A percentile compares a stretch with the other conserved stretches of the same genome.
Conservation (phyloP, 2,113 vertebrate species). For the Callospermophilus lateralis region DNA sequence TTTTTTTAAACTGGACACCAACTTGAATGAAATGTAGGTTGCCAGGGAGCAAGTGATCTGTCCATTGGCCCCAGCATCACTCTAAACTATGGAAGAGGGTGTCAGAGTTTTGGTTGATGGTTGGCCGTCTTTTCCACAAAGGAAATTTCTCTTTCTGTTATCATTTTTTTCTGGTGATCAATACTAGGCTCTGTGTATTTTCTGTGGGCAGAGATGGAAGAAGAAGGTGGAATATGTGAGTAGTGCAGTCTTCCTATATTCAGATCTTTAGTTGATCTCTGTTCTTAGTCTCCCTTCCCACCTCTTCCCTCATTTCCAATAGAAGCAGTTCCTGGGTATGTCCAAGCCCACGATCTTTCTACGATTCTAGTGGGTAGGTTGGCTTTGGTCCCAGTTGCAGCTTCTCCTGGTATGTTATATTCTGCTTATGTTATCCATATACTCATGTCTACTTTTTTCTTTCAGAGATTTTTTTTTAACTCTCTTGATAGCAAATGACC, state of each 20-base stretch:
- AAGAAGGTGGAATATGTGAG: conserved; percentile 28
- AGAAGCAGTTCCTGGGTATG: neutral
- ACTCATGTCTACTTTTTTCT: neutral
- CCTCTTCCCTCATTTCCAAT: neutral
- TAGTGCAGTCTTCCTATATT: neutral
- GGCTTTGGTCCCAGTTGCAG: neutral
- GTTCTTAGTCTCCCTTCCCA: neutral
- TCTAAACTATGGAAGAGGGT: neutral
- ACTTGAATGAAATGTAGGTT: too few relatives aligned
- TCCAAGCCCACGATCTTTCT: neutral
- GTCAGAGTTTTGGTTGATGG: neutral
- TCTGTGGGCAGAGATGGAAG: neutral
- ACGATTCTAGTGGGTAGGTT: neutral
- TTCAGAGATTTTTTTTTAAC: neutral
- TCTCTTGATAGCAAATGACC: neutral
- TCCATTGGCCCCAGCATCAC: too few relatives aligned
- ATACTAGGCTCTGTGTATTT: conserved; percentile 3
- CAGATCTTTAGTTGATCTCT: conserved; percentile 25
- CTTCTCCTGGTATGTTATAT: neutral
- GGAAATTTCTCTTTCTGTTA: neutral
- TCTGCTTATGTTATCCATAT: neutral
- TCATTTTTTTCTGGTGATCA: neutral
- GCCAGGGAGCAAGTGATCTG: too few relatives aligned
- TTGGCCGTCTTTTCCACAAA: conserved; percentile 11
- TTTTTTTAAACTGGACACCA: too few relatives aligned